Evolutionary conservation across 2,888 invertebrate genomes (phyloP).

Genomic region (Pristionchus japonicus): DNA sequence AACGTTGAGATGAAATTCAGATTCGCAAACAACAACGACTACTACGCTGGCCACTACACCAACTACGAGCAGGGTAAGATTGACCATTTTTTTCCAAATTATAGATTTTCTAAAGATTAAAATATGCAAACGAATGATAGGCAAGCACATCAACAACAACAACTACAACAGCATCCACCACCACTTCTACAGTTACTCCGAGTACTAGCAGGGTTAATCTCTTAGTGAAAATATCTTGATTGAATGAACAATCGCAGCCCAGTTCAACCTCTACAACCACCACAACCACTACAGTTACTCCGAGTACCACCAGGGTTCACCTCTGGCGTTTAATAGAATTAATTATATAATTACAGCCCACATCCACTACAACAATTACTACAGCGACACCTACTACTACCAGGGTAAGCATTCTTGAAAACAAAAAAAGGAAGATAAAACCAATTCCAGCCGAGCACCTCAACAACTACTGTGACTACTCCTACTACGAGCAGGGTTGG

Average conservation of each 20-base stretch:
- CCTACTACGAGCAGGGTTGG: not conserved
- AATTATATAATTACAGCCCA: too few relatives aligned
- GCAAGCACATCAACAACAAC: not conserved
- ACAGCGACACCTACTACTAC: not conserved
- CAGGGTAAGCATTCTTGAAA: not conserved
- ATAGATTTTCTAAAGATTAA: not conserved
- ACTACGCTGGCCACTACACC: not conserved
- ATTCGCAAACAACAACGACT: not conserved
- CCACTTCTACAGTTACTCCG: not conserved
- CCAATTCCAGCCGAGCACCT: not conserved
- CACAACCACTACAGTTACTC: too few relatives aligned
- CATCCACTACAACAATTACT: not conserved
- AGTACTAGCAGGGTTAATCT: not conserved
- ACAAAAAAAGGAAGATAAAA: too few relatives aligned
- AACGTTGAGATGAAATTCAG: not conserved
- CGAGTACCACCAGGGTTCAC: too few relatives aligned
- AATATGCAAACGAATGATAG: not conserved
- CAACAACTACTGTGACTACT: not conserved
- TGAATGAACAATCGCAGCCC: not conserved
- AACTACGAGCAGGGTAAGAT: not conserved
- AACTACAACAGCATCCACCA: not conserved
- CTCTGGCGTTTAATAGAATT: too few relatives aligned
- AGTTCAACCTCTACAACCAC: too few relatives aligned
- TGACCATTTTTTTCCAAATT: not conserved
- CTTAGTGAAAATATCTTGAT: not conserved